Percentiles rank a stretch among this genome's conserved stretches.
Conservation (phyloP, 2,888 invertebrate species). For the Dione juno region DNA sequence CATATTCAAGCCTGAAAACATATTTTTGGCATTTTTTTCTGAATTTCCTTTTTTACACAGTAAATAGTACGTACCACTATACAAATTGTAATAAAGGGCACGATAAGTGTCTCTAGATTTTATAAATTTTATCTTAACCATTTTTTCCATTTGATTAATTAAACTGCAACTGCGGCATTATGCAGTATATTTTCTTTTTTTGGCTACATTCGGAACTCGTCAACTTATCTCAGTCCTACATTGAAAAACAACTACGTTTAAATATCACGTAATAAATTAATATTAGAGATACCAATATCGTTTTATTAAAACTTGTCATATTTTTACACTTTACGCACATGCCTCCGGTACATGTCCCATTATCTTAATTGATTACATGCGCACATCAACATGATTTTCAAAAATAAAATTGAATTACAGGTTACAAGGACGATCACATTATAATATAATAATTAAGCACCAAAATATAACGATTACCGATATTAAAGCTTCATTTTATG, state of each 20-base stretch:
- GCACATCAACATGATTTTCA: constrained; percentile 16
- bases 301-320: constrained; percentile 25
- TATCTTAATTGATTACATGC: constrained; percentile 16
- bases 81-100: neutral
- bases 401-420: no score
- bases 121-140: constrained; percentile 26
- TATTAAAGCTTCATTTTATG: no score
- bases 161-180: constrained; percentile 40
- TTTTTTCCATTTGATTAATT: constrained; percentile 25
- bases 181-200: constrained; percentile 38
- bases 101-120: neutral
- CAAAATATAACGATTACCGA: no score
- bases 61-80: neutral
- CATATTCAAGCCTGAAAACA: neutral
- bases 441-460: no score
- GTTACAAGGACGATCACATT: no score
- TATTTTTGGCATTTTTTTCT: neutral
- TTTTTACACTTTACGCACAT: constrained; percentile 22
- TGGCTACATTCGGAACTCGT: constrained; percentile 17
- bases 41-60: neutral
- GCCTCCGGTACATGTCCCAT: constrained; percentile 9
- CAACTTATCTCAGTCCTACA: neutral
- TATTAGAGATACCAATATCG: neutral
- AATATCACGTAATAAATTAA: constrained; percentile 11
- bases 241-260: constrained; percentile 1